phyloP scores from a whole-genome alignment of 30 jellyfish, hydroid and myxozoan species.

The Aurelia aurita complex sp. Pacific region DNA sequence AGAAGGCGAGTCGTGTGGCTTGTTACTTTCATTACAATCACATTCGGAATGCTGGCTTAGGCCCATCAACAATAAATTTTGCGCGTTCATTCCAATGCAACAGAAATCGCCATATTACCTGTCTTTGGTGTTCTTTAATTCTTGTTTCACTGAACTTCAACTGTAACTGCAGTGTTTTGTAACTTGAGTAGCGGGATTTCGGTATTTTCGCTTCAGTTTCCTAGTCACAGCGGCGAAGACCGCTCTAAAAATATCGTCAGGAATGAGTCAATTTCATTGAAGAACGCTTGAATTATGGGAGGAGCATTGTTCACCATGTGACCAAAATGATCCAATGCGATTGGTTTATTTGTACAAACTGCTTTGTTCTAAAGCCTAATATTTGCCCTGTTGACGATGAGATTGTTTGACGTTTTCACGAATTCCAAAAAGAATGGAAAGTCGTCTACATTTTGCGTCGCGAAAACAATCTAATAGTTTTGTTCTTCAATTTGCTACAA shows the following conservation, averaged over 20 bases:
- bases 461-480: no score
- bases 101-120: not conserved
- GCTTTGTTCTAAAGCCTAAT: no score
- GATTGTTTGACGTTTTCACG: no score
- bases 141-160: not conserved
- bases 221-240: no score
- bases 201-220: no score
- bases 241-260: not conserved
- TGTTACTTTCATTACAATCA: not conserved
- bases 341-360: not conserved
- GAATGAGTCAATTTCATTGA: slow-evolving; percentile 58
- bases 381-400: no score
- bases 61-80: no score
- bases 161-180: not conserved
- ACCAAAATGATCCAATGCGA: not conserved
- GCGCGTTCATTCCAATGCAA: no score
- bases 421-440: no score
- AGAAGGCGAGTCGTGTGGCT: no score
- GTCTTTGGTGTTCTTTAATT: not conserved
- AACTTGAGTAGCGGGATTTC: not conserved
- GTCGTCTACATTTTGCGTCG: no score
- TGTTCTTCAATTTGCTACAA: no score
- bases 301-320: slow-evolving; percentile 52
- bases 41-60: not conserved
- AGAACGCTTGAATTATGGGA: slow-evolving; percentile 63